Base-by-base conservation (phyloP, 1,140 invertebrate species). In the Halictus rubicundus region DNA sequence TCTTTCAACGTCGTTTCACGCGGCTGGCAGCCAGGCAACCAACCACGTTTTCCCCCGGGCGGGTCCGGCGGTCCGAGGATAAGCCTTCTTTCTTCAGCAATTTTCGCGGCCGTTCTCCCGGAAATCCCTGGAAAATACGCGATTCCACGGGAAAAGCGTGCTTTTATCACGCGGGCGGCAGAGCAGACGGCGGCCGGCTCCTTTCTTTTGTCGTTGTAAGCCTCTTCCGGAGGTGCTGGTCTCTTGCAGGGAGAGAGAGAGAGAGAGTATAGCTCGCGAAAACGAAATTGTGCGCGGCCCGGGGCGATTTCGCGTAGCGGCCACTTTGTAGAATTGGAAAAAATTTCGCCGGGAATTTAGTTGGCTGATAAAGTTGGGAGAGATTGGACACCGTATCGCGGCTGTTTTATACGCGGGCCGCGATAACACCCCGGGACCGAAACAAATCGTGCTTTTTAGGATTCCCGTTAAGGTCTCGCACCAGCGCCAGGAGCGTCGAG, bases 1-100 rank as follows among this genome's bases (percentile, higher is more conserved):
- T 73, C 61, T 74, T 79, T 79, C 70, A 79, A 79, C 70, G 61
- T 79, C 70, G 77, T 66, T 79, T 60, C 70, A 70, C 21, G 42
- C 21, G 4, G 57, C 61, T 27, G 66, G 46, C 65, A 46, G 46
- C 49, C 46, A 59, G 52, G n/a, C 25, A 46, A 46, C 16, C 12
- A 0, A 16, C 16, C 57, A 21, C 8, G 42, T 9, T 54, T 10
- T 14, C 7, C 7, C 59, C 59, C 25, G 10, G 3, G 12, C 25
- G 21, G 60, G 54, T 9, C 16, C 6, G 21, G 23, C 68, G 27
- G 42, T 6, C 46, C 46, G 9, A 32, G 77, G 52, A 66, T 73
- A 79, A 79, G 70, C 61, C 61, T 66, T 25, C 52, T 65, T 66
- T 79, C 61, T 59, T 25, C 61, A 21, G 52, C 70, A 79, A 79